A percentile compares a stretch with the other conserved stretches of the same genome.
Evolutionary conservation across 2,797 vertebrate genomes (phyloP).

Genomic region (Falco novaeseelandiae): DNA sequence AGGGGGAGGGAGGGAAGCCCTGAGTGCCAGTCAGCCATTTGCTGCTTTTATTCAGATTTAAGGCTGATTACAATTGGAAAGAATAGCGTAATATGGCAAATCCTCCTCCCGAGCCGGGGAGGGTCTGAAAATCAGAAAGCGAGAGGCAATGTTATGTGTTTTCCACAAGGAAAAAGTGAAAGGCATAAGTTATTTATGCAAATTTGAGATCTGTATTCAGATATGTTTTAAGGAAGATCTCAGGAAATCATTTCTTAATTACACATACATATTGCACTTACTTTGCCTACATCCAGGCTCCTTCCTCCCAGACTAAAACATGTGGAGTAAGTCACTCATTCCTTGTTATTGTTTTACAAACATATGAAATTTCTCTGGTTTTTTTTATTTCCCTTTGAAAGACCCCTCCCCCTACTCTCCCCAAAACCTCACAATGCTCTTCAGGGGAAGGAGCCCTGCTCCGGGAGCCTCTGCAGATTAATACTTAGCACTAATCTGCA

Average conservation of each 20-base stretch:
- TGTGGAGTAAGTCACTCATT: not conserved
- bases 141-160: slow-evolving; percentile 32
- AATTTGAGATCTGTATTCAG: slow-evolving; percentile 76
- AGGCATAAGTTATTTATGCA: slow-evolving; percentile 74
- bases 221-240: slow-evolving; percentile 64
- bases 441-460: slow-evolving; percentile 11
- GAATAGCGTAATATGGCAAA: slow-evolving; percentile 65
- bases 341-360: slow-evolving; percentile 29
- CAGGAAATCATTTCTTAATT: slow-evolving; percentile 78
- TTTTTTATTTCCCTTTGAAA: not conserved
- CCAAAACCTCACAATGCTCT: not conserved
- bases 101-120: slow-evolving; percentile 51
- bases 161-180: slow-evolving; percentile 63
- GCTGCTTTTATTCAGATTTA: slow-evolving; percentile 64
- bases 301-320: not conserved
- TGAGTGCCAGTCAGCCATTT: slow-evolving; percentile 34
- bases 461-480: slow-evolving; percentile 36
- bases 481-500: slow-evolving; percentile 63
- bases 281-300: slow-evolving; percentile 5
- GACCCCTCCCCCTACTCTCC: not conserved
- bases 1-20: slow-evolving; percentile 4
- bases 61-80: slow-evolving; percentile 64
- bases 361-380: not conserved
- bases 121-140: slow-evolving; percentile 34
- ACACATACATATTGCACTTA: slow-evolving; percentile 68